Percentiles rank a stretch among this genome's conserved stretches.
phyloP scores from a whole-genome alignment of 2,797 vertebrate genomes.

The Melanotaenia trifasciata region DNA sequence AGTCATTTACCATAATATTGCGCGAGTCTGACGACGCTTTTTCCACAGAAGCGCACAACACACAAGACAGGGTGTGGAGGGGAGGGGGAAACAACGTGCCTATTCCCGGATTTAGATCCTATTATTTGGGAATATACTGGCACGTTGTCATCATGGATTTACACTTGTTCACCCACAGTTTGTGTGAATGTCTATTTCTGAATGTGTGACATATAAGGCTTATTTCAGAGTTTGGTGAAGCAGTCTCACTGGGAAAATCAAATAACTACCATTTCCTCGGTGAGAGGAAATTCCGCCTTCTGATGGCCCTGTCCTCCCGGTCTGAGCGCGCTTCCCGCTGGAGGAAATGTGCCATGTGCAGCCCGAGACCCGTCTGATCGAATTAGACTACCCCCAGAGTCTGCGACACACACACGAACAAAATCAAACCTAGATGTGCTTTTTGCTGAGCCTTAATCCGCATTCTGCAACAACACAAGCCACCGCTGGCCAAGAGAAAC shows the following conservation, averaged over 20 bases:
- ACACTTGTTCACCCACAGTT: not conserved
- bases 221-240: not conserved
- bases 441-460: not conserved
- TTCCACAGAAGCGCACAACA: slow-evolving; percentile 51
- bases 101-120: slow-evolving; percentile 60
- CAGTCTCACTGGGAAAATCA: not conserved
- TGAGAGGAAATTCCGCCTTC: slow-evolving; percentile 10
- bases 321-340: slow-evolving; percentile 38
- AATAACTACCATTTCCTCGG: slow-evolving; percentile 18
- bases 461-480: not conserved
- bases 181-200: not conserved
- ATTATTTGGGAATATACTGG: slow-evolving; percentile 22
- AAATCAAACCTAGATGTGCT: not conserved
- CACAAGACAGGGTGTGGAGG: slow-evolving; percentile 25
- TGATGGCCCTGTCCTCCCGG: slow-evolving; percentile 15
- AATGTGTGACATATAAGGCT: not conserved
- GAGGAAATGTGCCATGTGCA: slow-evolving; percentile 48
- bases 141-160: slow-evolving; percentile 11
- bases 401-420: not conserved
- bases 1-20: slow-evolving; percentile 70
- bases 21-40: slow-evolving; percentile 57
- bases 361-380: slow-evolving; percentile 17
- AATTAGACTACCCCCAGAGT: not conserved
- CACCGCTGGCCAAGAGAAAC: not conserved
- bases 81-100: slow-evolving; percentile 48